These are phyloP conservation scores for Tragelaphus strepsiceros DNA, from an alignment of 2,113 vertebrate species.

Conservation along the genomic window DNA sequence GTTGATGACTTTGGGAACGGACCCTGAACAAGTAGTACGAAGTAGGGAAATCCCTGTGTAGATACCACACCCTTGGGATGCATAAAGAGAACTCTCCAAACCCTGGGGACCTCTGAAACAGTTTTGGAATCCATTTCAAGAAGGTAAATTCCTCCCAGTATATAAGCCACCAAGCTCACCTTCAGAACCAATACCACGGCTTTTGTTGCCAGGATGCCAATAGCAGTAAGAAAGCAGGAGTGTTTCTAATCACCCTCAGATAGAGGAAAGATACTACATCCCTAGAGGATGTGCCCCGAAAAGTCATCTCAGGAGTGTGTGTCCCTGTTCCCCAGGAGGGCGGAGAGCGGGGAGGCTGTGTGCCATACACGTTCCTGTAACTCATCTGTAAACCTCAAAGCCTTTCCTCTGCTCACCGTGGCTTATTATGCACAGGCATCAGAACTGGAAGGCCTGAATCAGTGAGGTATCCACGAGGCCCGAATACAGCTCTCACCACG, in stretches of 20 bases:
- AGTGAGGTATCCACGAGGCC: too few species aligned
- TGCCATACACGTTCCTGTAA: background rate
- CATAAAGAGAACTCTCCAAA: rapidly evolving
- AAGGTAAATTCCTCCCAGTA: background rate
- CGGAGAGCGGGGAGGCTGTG: rapidly evolving
- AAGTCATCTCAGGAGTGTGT: background rate
- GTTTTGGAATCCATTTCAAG: background rate
- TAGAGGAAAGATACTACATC: background rate
- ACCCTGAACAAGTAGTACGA: background rate
- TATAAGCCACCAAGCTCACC: background rate
- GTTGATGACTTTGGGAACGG: background rate
- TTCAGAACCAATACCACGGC: background rate
- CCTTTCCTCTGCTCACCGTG: background rate
- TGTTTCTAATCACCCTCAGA: background rate
- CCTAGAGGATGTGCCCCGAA: rapidly evolving
- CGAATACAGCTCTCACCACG: background rate
- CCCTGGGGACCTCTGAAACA: background rate
- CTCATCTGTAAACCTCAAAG: background rate
- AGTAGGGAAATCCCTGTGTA: background rate
- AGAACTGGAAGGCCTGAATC: rapidly evolving
- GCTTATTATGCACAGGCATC: rapidly evolving
- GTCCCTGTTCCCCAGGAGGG: background rate
- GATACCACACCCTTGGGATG: rapidly evolving
- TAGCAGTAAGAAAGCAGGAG: rapidly evolving
- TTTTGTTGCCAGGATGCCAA: background rate